Conservation (phyloP, 2,113 vertebrate species). For the Clupea harengus region DNA sequence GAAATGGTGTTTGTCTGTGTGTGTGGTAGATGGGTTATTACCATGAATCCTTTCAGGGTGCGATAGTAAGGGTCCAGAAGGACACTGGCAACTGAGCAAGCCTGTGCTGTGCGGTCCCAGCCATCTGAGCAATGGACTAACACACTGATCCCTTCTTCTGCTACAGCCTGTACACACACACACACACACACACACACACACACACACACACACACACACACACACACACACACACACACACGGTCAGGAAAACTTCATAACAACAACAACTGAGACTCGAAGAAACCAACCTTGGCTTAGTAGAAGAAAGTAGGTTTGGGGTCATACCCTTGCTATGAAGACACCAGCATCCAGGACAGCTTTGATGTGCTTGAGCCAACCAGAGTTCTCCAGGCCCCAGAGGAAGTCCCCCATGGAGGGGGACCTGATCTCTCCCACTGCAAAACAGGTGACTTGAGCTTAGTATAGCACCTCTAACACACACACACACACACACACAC, state of each 20-base stretch:
- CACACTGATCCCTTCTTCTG: conserved; percentile 91
- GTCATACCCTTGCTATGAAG: conserved; percentile 87
- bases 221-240: not conserved
- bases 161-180: conserved; percentile 78
- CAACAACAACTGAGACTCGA: too few relatives aligned
- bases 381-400: conserved; percentile 92
- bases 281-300: too few relatives aligned
- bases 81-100: conserved; percentile 90
- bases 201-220: conserved; percentile 7
- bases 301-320: too few relatives aligned
- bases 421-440: conserved; percentile 88
- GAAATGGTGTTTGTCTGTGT: not conserved
- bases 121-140: conserved; percentile 97
- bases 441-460: conserved; percentile 41
- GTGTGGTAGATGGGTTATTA: conserved; percentile 46
- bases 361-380: conserved; percentile 96
- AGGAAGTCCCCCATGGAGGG: conserved; percentile 94
- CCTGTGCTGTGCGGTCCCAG: conserved; percentile 96
- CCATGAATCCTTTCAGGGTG: conserved; percentile 92
- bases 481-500: not conserved
- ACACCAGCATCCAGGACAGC: conserved; percentile 89
- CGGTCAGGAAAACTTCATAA: too few relatives aligned
- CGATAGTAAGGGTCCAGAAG: conserved; percentile 91
- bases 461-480: not conserved
- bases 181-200: conserved; percentile 31